Percentiles rank a stretch among this genome's conserved stretches.
Conservation (phyloP, 2,888 invertebrate species). For the Macrophya annulata region DNA sequence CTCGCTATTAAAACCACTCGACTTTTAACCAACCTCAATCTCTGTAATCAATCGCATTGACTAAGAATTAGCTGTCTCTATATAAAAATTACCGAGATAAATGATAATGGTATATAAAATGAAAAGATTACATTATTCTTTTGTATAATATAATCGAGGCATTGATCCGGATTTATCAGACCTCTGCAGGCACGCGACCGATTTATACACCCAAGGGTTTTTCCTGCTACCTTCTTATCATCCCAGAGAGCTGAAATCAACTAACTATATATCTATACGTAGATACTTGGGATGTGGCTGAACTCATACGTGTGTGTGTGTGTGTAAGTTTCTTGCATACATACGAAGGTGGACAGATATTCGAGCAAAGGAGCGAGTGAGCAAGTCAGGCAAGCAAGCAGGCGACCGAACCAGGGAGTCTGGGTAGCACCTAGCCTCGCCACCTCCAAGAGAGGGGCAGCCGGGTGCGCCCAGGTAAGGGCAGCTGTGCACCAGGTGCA, state of each 20-base stretch:
- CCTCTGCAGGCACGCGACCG: constrained; percentile 44
- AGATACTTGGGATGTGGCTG: background rate
- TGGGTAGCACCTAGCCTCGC: constrained; percentile 59
- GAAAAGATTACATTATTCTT: background rate
- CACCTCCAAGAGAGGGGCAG: constrained; percentile 66
- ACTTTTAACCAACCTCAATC: background rate
- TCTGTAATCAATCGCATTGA: background rate
- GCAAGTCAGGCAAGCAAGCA: constrained; percentile 48
- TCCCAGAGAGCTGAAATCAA: constrained; percentile 14
- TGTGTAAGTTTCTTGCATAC: background rate
- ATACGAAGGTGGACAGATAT: background rate
- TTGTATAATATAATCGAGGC: background rate
- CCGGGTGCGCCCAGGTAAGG: constrained; percentile 75
- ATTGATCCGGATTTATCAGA: constrained; percentile 28
- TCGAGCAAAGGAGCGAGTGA: background rate
- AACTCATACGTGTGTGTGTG: background rate
- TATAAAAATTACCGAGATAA: constrained; percentile 50
- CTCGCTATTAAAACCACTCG: background rate
- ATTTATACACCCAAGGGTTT: background rate
- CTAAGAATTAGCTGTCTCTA: background rate
- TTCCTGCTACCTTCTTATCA: constrained; percentile 25
- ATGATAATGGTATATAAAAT: constrained; percentile 33
- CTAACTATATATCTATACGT: background rate
- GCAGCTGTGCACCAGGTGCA: constrained; percentile 78
- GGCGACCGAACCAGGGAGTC: constrained; percentile 53